Evolutionary conservation across 2,113 vertebrate genomes (phyloP).

Genomic region (Alosa alosa): DNA sequence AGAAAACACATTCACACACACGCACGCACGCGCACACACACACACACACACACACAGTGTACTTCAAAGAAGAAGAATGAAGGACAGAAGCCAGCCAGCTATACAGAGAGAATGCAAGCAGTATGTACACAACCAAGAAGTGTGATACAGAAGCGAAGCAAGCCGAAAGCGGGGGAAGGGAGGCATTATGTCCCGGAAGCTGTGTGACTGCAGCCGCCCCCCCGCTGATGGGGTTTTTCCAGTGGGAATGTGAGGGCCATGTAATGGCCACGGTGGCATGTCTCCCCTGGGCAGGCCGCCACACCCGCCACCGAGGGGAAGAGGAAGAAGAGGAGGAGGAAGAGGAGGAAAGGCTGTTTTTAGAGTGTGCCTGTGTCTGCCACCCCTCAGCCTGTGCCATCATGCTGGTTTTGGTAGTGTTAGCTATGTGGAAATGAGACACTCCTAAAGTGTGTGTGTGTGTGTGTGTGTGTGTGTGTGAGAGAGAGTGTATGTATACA

Average conservation of each 20-base stretch:
- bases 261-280: neutral
- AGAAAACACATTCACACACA: neutral
- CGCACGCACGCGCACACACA: neutral
- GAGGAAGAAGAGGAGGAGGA: neutral
- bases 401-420: neutral
- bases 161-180: neutral
- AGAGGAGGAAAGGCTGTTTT: neutral
- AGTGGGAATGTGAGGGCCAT: neutral
- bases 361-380: neutral
- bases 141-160: neutral
- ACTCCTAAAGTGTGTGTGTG: slow-evolving; percentile 20
- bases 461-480: slow-evolving; percentile 7
- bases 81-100: neutral
- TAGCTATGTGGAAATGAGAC: neutral
- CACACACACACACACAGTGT: neutral
- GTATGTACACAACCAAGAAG: neutral
- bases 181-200: neutral
- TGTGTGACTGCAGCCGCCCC: neutral
- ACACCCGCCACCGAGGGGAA: neutral
- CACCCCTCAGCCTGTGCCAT: neutral
- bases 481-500: neutral
- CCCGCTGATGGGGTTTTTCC: neutral
- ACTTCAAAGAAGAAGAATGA: neutral
- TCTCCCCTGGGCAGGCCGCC: neutral
- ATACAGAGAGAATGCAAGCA: neutral